Evolutionary conservation across 2,113 vertebrate species (phyloP), one percentile per base, ranked within the genome.

Genomic region (Montifringilla adamsi): DNA sequence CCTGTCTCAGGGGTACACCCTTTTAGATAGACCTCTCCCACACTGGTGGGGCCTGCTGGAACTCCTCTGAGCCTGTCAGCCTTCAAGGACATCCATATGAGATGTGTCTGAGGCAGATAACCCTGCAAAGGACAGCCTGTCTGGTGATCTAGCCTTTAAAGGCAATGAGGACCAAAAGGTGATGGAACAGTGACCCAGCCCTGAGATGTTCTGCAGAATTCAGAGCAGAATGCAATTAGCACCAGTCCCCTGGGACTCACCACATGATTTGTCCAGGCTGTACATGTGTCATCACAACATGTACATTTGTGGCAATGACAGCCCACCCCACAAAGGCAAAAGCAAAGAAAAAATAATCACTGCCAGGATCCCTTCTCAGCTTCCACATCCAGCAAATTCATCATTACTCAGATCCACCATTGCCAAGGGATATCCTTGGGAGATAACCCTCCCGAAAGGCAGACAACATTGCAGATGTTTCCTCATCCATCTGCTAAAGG

Each of bases 181-280:
- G 27, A 46, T 6, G 15, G 15, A 2, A 26, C 24, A 17, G 19
- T 14, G 23, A 39, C 67, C 60, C 80, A 76, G 33, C 19, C 49
- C 23, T 3, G 2, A 91, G 47, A 20, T n/a, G 15, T 21, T 66
- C 62, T 55, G 52, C 44, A 68, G 84, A 75, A 73, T 41, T 69
- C 84, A 76, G n/a, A 82, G 47, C 17, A 47, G 7, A 1, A 39
- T 20, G 0, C 78, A 93, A 78, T 11, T 9, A 78, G 16, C 19
- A 78, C 14, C 73, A n/a, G 22, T 43, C 11, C 33, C 39, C 31
- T 0, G 0, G 12, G 33, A 9, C 30, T 89, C 7, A 9, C 27
- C 2, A 0, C 18, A 11, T 0, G 0, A 15, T 49, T 85, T 6
- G 1, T 73, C 1, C 3, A 56, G 30, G 27, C 13, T 1, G 37